These are phyloP conservation scores for Anabas testudineus DNA, from an alignment of 2,797 vertebrate species.

Conservation along the genomic window DNA sequence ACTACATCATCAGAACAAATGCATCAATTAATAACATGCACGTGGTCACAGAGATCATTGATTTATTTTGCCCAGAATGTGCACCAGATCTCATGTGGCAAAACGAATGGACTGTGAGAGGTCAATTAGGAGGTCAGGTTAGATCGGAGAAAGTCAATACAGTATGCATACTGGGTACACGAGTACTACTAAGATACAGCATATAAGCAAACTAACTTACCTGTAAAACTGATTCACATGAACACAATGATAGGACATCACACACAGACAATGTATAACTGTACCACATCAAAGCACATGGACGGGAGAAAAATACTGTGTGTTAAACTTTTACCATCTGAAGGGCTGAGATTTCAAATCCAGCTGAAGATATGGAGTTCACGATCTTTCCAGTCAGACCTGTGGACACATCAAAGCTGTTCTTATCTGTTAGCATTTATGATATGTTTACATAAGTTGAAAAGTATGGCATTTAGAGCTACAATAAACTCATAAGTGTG, in stretches of 20 bases:
- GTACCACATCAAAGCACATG: no score
- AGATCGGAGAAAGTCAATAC: constrained; percentile 49
- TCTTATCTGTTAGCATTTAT: constrained; percentile 24
- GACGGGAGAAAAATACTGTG: background rate
- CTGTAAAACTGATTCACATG: background rate
- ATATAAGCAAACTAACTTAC: background rate
- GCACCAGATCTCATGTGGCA: constrained; percentile 53
- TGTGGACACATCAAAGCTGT: constrained; percentile 72
- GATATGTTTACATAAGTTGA: constrained; percentile 24
- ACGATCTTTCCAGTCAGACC: constrained; percentile 92
- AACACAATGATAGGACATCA: background rate
- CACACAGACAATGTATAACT: background rate
- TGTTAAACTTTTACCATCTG: constrained; percentile 88
- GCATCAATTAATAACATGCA: constrained; percentile 8
- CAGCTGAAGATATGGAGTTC: constrained; percentile 87
- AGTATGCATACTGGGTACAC: constrained; percentile 26
- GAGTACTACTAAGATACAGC: constrained; percentile 1
- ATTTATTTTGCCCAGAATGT: constrained; percentile 56
- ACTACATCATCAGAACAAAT: background rate
- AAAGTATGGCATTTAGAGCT: constrained; percentile 11
- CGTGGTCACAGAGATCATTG: constrained; percentile 51
- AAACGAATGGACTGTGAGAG: constrained; percentile 55
- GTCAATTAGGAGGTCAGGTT: constrained; percentile 60
- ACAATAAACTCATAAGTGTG: constrained; percentile 27
- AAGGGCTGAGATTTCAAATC: constrained; percentile 93